These are phyloP conservation scores for Hymenopus coronatus DNA, from an alignment of 2,888 invertebrate genomes.

Conservation along the genomic window DNA sequence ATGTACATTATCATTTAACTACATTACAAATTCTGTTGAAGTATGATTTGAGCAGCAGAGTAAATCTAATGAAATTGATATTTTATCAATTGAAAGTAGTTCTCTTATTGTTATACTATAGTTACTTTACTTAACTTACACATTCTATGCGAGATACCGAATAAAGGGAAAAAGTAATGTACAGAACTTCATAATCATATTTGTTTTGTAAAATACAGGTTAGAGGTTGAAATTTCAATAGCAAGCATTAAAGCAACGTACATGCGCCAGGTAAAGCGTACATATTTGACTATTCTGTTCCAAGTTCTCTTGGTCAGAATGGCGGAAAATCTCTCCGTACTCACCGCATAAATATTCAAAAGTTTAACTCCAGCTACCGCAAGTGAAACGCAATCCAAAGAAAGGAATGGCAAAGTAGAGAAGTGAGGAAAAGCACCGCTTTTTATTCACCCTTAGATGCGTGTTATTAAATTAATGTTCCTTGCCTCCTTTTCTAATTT, in stretches of 20 bases:
- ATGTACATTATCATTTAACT: no score
- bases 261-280: not conserved
- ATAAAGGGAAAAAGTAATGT: not conserved
- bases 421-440: not conserved
- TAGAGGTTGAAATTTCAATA: not conserved
- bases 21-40: no score
- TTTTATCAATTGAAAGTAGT: no score
- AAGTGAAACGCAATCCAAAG: not conserved
- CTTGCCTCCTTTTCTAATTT: not conserved
- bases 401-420: not conserved
- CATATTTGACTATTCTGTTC: not conserved
- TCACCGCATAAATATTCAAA: constrained; percentile 23
- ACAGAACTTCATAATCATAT: not conserved
- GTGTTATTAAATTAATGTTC: not conserved
- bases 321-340: constrained; percentile 18
- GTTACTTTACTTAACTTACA: no score
- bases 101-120: no score
- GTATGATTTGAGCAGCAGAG: no score
- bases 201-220: not conserved
- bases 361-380: not conserved
- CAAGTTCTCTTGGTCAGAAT: constrained; percentile 19
- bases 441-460: not conserved
- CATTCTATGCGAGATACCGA: no score
- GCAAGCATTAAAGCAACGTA: not conserved
- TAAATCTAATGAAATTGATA: no score